phyloP scores from a whole-genome alignment of 2,888 invertebrate genomes.

The Drosophila buzzatii region DNA sequence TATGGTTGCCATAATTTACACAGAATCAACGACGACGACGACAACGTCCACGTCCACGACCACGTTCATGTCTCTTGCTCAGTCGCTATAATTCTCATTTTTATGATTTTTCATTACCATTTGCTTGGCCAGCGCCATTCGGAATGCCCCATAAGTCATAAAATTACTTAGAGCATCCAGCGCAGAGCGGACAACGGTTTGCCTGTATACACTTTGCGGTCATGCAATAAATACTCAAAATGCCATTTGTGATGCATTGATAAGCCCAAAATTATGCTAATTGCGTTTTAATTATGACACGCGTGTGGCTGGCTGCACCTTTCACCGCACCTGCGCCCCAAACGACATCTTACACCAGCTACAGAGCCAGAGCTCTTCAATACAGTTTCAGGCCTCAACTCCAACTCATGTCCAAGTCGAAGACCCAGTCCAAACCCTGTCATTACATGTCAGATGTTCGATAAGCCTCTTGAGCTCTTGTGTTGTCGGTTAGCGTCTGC shows the following conservation, averaged over 20 bases:
- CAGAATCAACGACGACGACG: conserved; percentile 45
- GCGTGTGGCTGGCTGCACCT: conserved; percentile 63
- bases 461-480: conserved; percentile 63
- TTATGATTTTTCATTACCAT: conserved; percentile 76
- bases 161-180: conserved; percentile 62
- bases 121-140: conserved; percentile 51
- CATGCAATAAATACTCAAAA: conserved; percentile 60
- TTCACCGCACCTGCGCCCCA: conserved; percentile 38
- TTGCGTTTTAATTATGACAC: conserved; percentile 76
- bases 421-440: conserved; percentile 20
- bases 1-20: conserved; percentile 71
- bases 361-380: not conserved
- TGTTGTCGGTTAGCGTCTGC: conserved; percentile 59
- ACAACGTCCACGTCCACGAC: conserved; percentile 10
- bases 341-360: conserved; percentile 1
- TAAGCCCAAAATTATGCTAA: conserved; percentile 77
- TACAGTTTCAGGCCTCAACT: not conserved
- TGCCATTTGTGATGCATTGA: conserved; percentile 75
- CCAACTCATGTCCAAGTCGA: not conserved
- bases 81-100: conserved; percentile 66
- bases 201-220: conserved; percentile 29
- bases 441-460: conserved; percentile 69
- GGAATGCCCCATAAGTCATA: conserved; percentile 68
- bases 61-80: conserved; percentile 28
- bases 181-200: not conserved